A percentile compares a stretch with the other conserved stretches of the same genome.
Evolutionary conservation across 2,888 invertebrate genomes (phyloP).

Genomic region (Timema cristinae): DNA sequence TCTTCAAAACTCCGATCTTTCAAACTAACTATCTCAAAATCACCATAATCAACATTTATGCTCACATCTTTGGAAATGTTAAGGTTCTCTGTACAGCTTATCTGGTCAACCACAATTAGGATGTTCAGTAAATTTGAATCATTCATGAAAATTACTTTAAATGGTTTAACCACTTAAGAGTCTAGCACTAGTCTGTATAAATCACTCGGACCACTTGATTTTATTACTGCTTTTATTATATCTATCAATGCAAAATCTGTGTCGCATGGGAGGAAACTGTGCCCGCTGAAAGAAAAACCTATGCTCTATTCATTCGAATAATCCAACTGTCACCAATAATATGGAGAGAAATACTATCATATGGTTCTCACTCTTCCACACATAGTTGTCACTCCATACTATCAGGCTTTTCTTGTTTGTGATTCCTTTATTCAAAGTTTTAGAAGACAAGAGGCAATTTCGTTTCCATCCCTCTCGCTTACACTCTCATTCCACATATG

Average conservation of each 20-base stretch:
- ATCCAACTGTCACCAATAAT: conserved; percentile 1
- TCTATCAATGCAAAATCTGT: conserved; percentile 1
- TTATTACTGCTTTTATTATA: not conserved
- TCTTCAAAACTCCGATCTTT: not conserved
- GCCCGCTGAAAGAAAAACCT: not conserved
- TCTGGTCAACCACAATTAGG: not conserved
- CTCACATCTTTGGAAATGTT: conserved; percentile 10
- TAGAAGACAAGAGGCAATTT: conserved; percentile 22
- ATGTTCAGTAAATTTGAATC: not conserved
- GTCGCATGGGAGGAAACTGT: conserved; percentile 6
- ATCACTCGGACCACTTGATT: not conserved
- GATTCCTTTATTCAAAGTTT: not conserved
- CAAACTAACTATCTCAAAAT: not conserved
- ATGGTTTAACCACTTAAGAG: conserved; percentile 2
- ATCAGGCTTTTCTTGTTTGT: not conserved
- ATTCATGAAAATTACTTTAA: conserved; percentile 1
- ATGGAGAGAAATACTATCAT: conserved; percentile 2
- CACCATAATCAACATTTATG: not conserved
- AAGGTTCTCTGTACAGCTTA: not conserved
- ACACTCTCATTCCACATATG: conserved; percentile 35
- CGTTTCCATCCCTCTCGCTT: conserved; percentile 35
- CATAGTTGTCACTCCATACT: conserved; percentile 11
- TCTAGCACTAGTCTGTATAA: not conserved
- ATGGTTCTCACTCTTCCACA: not conserved
- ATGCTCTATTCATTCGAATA: not conserved